Conservation (phyloP, 2,888 invertebrate species). For the Andricus curvator region DNA sequence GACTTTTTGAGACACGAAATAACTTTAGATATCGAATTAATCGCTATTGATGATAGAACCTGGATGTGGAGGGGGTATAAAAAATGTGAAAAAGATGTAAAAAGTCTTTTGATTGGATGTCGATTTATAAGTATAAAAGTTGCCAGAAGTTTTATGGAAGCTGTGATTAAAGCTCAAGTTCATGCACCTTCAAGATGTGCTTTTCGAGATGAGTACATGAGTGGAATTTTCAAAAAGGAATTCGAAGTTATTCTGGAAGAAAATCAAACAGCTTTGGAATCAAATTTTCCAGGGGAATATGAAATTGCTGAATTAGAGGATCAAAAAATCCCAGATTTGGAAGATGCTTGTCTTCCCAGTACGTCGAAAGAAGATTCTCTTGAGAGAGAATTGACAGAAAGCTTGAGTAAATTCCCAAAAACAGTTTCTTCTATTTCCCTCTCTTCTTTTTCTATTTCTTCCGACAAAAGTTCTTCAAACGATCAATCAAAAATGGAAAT, state of each 20-base stretch:
- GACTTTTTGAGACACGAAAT: background rate
- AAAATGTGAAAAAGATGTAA: background rate
- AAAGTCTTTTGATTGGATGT: conserved; percentile 19
- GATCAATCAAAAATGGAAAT: background rate
- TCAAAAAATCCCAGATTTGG: background rate
- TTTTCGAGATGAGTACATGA: conserved; percentile 24
- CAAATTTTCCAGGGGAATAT: conserved; percentile 28
- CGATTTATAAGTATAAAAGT: conserved; percentile 25
- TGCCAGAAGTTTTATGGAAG: background rate
- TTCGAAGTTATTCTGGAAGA: background rate
- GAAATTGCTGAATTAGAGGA: conserved; percentile 8
- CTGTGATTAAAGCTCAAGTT: background rate
- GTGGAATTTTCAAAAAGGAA: background rate
- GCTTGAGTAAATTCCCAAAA: background rate
- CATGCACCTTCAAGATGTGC: conserved; percentile 4
- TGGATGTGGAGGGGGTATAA: conserved; percentile 34
- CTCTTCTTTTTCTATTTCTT: conserved; percentile 1
- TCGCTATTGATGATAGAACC: conserved; percentile 5
- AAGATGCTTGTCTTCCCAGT: background rate
- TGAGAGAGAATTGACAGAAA: background rate
- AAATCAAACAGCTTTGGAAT: background rate
- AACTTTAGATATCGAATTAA: conserved; percentile 9
- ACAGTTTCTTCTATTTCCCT: background rate
- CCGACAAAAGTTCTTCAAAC: background rate
- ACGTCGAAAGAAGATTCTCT: background rate